Conservation (phyloP, 2,797 vertebrate genomes). For the Taeniopygia guttata region DNA sequence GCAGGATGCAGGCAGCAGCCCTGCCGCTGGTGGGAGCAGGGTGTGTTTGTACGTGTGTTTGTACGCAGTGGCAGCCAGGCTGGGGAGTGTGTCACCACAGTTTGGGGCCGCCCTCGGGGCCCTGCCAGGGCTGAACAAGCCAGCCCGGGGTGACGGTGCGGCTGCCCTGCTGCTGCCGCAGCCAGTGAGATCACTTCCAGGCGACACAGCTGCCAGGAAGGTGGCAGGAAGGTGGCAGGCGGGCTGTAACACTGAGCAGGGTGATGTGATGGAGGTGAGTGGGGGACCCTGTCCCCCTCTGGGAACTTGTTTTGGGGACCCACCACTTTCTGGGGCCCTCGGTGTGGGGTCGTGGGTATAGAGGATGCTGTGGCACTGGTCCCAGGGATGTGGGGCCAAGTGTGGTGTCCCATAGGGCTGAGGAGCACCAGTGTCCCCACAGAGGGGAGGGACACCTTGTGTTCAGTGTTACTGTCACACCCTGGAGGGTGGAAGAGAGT, state of each 20-base stretch:
- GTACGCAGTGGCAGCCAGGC: neutral
- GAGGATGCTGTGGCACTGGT: neutral
- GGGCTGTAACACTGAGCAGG: neutral
- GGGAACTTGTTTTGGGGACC: neutral
- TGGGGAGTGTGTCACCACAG: slow-evolving; percentile 5
- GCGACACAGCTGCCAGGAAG: slow-evolving; percentile 6
- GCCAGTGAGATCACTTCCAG: slow-evolving; percentile 61
- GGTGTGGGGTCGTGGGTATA: accelerated
- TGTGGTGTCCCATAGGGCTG: neutral
- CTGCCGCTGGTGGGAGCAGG: neutral
- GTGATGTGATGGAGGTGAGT: slow-evolving; percentile 38
- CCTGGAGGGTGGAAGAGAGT: neutral
- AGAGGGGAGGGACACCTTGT: neutral
- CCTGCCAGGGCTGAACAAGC: neutral
- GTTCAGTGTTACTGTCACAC: neutral
- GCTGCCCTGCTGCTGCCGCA: neutral
- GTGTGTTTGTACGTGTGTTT: neutral
- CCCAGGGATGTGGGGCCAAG: neutral
- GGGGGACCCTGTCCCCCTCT: neutral
- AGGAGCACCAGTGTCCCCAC: neutral
- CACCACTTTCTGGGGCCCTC: accelerated
- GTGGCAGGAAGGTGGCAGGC: neutral
- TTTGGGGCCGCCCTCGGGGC: slow-evolving; percentile 40
- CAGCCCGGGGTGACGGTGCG: neutral
- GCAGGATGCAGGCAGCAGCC: neutral